A percentile compares a stretch with the other conserved stretches of the same genome.
phyloP scores from a whole-genome alignment of 1,140 invertebrate species.

The Archivesica marissinica region DNA sequence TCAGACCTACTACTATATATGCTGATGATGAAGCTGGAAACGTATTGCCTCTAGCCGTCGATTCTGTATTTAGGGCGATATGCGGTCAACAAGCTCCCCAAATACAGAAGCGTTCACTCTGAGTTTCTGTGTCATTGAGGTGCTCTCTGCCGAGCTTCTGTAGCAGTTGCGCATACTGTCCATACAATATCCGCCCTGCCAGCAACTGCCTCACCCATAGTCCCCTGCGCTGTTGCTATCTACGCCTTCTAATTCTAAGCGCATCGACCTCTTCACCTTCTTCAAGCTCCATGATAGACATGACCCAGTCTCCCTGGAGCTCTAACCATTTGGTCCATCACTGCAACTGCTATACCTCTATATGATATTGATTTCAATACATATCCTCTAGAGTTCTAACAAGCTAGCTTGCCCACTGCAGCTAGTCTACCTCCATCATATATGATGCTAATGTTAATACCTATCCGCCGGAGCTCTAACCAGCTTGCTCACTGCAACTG shows the following conservation, averaged over 20 bases:
- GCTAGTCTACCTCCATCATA: too few species aligned
- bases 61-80: conserved; percentile 54
- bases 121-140: conserved; percentile 36
- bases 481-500: too few species aligned
- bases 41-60: too few species aligned
- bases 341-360: conserved; percentile 12
- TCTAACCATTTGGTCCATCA: conserved; percentile 22
- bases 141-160: conserved; percentile 61
- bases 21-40: too few species aligned
- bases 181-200: conserved; percentile 46
- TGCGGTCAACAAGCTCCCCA: conserved; percentile 49
- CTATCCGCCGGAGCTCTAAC: too few species aligned
- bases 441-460: too few species aligned
- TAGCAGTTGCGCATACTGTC: conserved; percentile 61
- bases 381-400: too few species aligned
- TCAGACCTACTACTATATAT: too few species aligned
- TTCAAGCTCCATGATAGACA: conserved; percentile 18
- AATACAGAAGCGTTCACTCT: conserved; percentile 57
- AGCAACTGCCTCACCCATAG: conserved; percentile 50
- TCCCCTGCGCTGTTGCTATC: conserved; percentile 15
- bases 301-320: conserved; percentile 21
- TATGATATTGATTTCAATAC: too few species aligned
- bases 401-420: too few species aligned
- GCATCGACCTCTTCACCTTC: conserved; percentile 25
- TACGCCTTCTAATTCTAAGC: background rate